Evolutionary conservation across 2,797 vertebrate species (phyloP).

Genomic region (Meda fulgida): DNA sequence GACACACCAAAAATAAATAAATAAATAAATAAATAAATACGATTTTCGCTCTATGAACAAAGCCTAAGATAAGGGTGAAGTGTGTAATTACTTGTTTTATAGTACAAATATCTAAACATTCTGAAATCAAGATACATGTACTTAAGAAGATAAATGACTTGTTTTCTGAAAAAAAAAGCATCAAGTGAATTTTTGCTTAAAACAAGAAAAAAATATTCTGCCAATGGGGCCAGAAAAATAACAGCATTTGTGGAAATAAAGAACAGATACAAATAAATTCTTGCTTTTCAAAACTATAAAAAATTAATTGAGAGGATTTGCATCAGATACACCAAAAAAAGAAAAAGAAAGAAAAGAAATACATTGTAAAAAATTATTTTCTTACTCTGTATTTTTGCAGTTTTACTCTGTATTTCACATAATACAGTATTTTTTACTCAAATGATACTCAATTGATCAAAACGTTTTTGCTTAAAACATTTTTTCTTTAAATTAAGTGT

Average conservation of each 20-base stretch:
- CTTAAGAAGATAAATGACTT: background rate
- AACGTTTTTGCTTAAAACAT: no score
- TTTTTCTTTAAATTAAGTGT: no score
- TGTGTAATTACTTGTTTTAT: background rate
- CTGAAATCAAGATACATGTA: background rate
- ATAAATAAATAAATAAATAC: no score
- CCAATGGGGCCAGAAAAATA: no score
- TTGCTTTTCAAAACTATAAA: background rate
- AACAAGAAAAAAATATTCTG: background rate
- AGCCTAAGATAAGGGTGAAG: background rate
- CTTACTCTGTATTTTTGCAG: no score
- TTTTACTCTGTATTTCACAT: no score
- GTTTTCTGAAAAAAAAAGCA: background rate
- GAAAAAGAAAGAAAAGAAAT: background rate
- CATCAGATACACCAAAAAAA: background rate
- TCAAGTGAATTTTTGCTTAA: background rate
- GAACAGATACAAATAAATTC: background rate
- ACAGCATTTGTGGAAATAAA: background rate
- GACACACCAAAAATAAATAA: background rate
- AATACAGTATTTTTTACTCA: background rate
- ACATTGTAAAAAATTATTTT: background rate
- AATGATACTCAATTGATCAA: background rate
- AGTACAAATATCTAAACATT: background rate
- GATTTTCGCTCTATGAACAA: background rate
- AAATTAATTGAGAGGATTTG: background rate